phyloP scores from a whole-genome alignment of 2,888 invertebrate species.

The Catocala nupta region DNA sequence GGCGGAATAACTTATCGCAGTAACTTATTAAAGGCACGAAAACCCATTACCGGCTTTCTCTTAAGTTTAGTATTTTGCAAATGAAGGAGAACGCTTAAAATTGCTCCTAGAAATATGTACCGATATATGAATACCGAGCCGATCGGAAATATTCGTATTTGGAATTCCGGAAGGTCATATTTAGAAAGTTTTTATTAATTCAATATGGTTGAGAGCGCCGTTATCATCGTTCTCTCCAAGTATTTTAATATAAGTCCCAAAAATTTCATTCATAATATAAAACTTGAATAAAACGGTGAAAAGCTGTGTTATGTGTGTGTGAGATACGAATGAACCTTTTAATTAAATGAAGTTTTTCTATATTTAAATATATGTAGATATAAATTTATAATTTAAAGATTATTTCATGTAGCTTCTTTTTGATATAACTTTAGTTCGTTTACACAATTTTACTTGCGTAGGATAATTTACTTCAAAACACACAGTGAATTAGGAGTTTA shows the following conservation, averaged over 20 bases:
- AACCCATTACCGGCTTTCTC: constrained; percentile 50
- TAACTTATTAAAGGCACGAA: constrained; percentile 56
- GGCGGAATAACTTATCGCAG: constrained; percentile 54
- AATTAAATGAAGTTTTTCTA: too few relatives aligned
- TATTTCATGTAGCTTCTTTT: too few relatives aligned
- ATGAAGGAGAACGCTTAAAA: constrained; percentile 19
- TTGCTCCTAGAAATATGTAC: constrained; percentile 5
- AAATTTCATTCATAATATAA: constrained; percentile 31
- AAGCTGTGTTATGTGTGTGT: neutral
- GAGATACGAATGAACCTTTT: neutral
- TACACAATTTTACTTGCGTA: too few relatives aligned
- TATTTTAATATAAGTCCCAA: constrained; percentile 48
- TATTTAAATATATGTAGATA: too few relatives aligned
- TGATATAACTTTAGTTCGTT: too few relatives aligned
- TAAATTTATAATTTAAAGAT: too few relatives aligned
- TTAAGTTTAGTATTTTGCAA: constrained; percentile 34
- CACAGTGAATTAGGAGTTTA: too few relatives aligned
- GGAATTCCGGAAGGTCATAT: constrained; percentile 36
- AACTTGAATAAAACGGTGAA: constrained; percentile 21
- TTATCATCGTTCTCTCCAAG: constrained; percentile 32
- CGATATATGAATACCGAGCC: constrained; percentile 5
- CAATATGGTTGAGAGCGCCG: constrained; percentile 29
- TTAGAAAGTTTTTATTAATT: constrained; percentile 49
- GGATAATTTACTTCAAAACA: too few relatives aligned
- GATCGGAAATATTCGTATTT: constrained; percentile 25